These are phyloP conservation scores for Petrophora chlorosata DNA, from an alignment of 2,888 invertebrate species.

Conservation along the genomic window DNA sequence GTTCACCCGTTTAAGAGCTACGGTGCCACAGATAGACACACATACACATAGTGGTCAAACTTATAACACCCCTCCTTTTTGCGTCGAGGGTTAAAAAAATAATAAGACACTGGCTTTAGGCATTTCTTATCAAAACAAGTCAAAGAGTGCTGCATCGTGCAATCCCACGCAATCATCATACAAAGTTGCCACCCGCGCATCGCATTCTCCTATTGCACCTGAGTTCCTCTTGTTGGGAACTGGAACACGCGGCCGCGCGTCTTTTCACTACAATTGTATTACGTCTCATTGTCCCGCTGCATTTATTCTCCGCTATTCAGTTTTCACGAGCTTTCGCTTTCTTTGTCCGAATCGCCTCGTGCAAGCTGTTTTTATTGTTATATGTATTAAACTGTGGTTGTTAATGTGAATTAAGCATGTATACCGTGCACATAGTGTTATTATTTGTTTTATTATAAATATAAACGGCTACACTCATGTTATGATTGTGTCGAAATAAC, in stretches of 20 bases:
- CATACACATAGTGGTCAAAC: too few species aligned
- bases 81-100: too few species aligned
- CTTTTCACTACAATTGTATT: conserved; percentile 80
- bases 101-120: too few species aligned
- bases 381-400: neutral
- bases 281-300: conserved; percentile 72
- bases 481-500: too few species aligned
- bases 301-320: conserved; percentile 65
- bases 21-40: too few species aligned
- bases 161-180: conserved; percentile 47
- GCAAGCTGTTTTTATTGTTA: conserved; percentile 1
- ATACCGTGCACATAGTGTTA: too few species aligned
- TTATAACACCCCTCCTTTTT: too few species aligned
- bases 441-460: too few species aligned
- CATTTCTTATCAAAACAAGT: too few species aligned
- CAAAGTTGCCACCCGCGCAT: conserved; percentile 58
- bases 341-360: conserved; percentile 45
- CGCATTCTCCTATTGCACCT: conserved; percentile 68
- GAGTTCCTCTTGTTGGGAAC: conserved; percentile 70
- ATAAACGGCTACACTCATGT: too few species aligned
- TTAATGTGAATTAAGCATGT: conserved; percentile 11
- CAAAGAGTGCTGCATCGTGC: too few species aligned
- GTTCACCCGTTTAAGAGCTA: too few species aligned
- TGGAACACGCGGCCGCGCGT: conserved; percentile 71
- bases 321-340: conserved; percentile 62